These are phyloP conservation scores for Zelleria hepariella DNA, from an alignment of 2,888 invertebrate species.

Conservation along the genomic window DNA sequence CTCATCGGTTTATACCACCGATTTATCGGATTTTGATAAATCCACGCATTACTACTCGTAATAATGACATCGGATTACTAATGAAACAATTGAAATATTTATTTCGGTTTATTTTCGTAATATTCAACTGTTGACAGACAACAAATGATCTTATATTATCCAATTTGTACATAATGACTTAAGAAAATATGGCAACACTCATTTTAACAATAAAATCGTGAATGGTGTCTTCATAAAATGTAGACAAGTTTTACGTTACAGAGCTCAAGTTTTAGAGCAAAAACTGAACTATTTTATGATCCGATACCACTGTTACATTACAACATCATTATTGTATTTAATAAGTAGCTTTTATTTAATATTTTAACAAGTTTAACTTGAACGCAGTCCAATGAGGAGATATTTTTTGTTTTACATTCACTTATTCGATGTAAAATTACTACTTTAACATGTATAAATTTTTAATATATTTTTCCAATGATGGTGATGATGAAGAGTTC, in stretches of 20 bases:
- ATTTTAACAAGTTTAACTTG: conserved; percentile 5
- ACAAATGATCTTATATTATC: conserved; percentile 67
- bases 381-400: conserved; percentile 7
- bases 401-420: conserved; percentile 10
- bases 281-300: conserved; percentile 1
- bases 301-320: conserved; percentile 1
- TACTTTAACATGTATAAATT: conserved; percentile 5
- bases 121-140: conserved; percentile 72
- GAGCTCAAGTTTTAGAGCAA: not conserved
- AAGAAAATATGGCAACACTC: conserved; percentile 72
- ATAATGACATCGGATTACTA: conserved; percentile 25
- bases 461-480: not conserved
- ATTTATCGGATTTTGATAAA: no score
- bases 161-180: conserved; percentile 72
- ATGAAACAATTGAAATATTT: conserved; percentile 34
- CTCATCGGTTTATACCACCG: no score
- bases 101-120: conserved; percentile 68
- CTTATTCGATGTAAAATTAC: conserved; percentile 16
- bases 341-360: not conserved
- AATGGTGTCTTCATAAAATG: conserved; percentile 19
- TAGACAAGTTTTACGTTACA: not conserved
- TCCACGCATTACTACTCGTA: no score
- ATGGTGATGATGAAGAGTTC: not conserved
- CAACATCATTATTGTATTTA: conserved; percentile 1
- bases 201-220: conserved; percentile 64